Evolutionary conservation across 1,140 invertebrate genomes (phyloP), one percentile per base, ranked within the genome.

Genomic region (Lasioglossum albipes): DNA sequence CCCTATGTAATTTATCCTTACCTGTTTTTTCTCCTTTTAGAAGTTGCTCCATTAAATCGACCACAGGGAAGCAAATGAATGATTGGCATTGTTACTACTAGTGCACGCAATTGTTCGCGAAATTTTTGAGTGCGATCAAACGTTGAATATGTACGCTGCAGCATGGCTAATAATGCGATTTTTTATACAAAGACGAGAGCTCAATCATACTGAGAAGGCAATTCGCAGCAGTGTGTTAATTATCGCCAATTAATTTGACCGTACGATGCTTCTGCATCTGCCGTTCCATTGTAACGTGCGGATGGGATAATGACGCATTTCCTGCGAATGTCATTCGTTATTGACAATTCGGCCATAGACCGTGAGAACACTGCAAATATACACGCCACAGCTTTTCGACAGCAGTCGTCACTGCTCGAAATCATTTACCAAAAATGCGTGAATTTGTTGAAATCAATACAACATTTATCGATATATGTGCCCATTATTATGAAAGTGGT

Each of bases 181-280:
- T 42, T 49, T 45, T n/a, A 72, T 64, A n/a, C 42, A 9, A 36
- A 70, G 7, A 42, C 52, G 57, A 49, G 75, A 61, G 75, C n/a
- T 41, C 6, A n/a, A 20, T 41, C 16, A 22, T 7, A 75, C 2
- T 62, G 79, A 81, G 57, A 68, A 27, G 27, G 52, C 31, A 13
- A 27, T 9, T 64, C 36, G 74, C 52, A 77, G 65, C 66, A 77
- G 74, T 83, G 75, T 75, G 57, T 65, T 83, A 83, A 83, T 83
- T 75, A 83, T 80, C 71, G 22, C 36, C 66, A 70, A 83, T 83
- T 83, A 83, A 75, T 83, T 61, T 69, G 31, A 27, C 41, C 18
- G 66, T 52, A 22, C 22, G 31, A 2, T 20, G 65, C n/a, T 69
- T 49, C 41, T 64, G 45, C 65, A 41, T 72, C 65, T 64, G 45